Evolutionary conservation across 2,797 vertebrate species (phyloP).

Genomic region (Tarsius wallacei): DNA sequence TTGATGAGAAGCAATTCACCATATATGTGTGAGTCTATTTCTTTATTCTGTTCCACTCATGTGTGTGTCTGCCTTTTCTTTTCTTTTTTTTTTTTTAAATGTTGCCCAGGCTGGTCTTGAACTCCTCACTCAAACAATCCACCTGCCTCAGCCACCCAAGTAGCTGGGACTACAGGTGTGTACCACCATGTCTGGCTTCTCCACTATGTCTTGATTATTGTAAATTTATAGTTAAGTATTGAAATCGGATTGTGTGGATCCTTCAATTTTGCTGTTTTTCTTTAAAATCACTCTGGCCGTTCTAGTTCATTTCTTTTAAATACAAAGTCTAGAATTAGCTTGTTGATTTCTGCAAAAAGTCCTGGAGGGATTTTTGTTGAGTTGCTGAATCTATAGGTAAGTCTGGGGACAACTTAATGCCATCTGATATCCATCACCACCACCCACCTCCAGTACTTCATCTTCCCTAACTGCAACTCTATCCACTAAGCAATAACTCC

Average conservation of each 20-base stretch:
- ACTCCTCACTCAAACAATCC: background rate
- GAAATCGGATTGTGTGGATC: background rate
- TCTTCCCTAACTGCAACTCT: too few species aligned
- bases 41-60: background rate
- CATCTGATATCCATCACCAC: too few species aligned
- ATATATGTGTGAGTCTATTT: background rate
- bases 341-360: background rate
- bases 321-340: conserved; percentile 27
- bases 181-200: background rate
- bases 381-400: background rate
- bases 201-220: background rate
- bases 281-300: background rate
- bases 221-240: background rate
- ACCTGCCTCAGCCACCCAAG: background rate
- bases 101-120: background rate
- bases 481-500: too few species aligned
- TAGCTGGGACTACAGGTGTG: background rate
- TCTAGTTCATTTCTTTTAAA: background rate
- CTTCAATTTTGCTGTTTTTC: background rate
- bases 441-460: too few species aligned
- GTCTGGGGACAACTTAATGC: background rate
- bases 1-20: background rate
- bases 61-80: background rate
- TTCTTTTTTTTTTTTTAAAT: background rate
- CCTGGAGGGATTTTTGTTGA: background rate